Conservation (phyloP, 2,888 invertebrate species). For the Chrysina gloriosa region DNA sequence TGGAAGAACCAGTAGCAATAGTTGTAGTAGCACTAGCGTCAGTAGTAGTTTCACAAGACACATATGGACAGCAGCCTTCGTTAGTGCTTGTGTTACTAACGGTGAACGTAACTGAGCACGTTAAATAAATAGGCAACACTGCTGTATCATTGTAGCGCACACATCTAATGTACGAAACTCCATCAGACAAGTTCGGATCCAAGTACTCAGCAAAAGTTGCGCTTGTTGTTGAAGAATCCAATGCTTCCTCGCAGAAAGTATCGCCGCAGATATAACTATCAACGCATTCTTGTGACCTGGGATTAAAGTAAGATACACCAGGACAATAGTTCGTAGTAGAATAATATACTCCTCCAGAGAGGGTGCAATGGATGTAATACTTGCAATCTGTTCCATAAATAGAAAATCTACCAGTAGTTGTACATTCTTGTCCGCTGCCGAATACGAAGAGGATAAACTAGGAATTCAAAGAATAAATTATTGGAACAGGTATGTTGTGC, state of each 20-base stretch:
- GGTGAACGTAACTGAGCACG: background rate
- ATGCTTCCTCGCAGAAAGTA: background rate
- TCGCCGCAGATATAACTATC: slow-evolving; percentile 31
- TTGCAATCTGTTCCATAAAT: slow-evolving; percentile 25
- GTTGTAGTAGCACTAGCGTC: too few relatives aligned
- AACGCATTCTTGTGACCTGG: slow-evolving; percentile 27
- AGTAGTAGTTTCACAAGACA: background rate
- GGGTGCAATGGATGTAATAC: slow-evolving; percentile 18
- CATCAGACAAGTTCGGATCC: slow-evolving; percentile 10
- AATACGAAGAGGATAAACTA: too few relatives aligned
- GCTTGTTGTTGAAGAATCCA: background rate
- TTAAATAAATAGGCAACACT: background rate
- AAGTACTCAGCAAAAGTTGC: background rate
- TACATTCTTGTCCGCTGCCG: too few relatives aligned
- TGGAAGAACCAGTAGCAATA: too few relatives aligned
- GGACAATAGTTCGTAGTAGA: slow-evolving; percentile 21
- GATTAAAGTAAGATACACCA: slow-evolving; percentile 6
- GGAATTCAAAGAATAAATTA: too few relatives aligned
- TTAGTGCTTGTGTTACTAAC: background rate
- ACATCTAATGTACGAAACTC: slow-evolving; percentile 17
- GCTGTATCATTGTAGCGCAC: background rate
- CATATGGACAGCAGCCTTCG: background rate
- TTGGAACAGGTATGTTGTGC: too few relatives aligned
- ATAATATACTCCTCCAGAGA: slow-evolving; percentile 5
- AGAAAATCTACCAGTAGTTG: slow-evolving; percentile 6